Conservation (phyloP, 1,140 invertebrate genomes). For the Gryon sp. region DNA sequence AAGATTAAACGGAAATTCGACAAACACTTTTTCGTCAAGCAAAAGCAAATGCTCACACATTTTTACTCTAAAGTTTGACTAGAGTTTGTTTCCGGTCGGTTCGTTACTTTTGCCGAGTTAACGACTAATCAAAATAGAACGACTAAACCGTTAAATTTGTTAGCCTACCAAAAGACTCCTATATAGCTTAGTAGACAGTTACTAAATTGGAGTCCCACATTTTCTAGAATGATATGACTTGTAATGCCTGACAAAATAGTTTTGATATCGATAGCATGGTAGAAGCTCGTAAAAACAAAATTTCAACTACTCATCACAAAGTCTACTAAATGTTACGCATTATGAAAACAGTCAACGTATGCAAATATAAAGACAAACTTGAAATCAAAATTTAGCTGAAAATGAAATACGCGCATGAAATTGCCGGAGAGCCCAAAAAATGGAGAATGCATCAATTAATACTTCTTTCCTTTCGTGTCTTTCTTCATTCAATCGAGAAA, state of each 20-base stretch:
- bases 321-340: constrained; percentile 1
- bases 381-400: constrained; percentile 20
- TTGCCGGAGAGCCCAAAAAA: constrained; percentile 67
- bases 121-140: neutral
- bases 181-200: constrained; percentile 20
- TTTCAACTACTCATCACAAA: neutral
- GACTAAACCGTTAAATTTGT: neutral
- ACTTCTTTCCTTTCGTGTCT: neutral
- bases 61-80: neutral
- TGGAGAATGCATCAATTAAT: constrained; percentile 28
- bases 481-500: constrained; percentile 1
- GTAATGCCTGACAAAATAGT: constrained; percentile 23
- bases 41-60: neutral
- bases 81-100: neutral
- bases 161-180: constrained; percentile 31
- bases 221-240: constrained; percentile 17
- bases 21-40: too few species aligned
- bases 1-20: too few species aligned
- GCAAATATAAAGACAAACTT: constrained; percentile 19
- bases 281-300: constrained; percentile 19
- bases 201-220: neutral
- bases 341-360: constrained; percentile 17
- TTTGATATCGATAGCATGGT: constrained; percentile 22
- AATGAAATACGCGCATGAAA: constrained; percentile 56
- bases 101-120: neutral